A percentile compares a stretch with the other conserved stretches of the same genome.
Conservation (phyloP, 2,797 vertebrate species). For the Clarias laeviceps region DNA sequence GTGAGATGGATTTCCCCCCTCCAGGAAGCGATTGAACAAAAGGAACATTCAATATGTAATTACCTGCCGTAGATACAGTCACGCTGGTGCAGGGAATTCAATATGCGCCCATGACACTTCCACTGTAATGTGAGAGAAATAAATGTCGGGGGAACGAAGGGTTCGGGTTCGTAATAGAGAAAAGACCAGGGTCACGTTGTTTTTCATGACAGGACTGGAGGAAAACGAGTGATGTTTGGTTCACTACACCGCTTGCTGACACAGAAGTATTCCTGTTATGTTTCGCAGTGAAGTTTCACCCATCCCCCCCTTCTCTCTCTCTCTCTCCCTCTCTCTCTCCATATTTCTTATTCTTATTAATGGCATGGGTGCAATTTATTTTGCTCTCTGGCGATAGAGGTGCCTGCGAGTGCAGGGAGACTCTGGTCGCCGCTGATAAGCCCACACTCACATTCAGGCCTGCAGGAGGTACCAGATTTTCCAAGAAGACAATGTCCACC, state of each 20-base stretch:
- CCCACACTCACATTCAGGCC: slow-evolving; percentile 75
- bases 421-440: slow-evolving; percentile 95
- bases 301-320: neutral
- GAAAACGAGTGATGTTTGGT: slow-evolving; percentile 49
- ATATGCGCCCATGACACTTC: slow-evolving; percentile 68
- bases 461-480: slow-evolving; percentile 89
- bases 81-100: slow-evolving; percentile 67
- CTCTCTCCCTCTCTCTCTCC: slow-evolving; percentile 59
- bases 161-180: neutral
- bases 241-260: slow-evolving; percentile 63
- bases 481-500: slow-evolving; percentile 89
- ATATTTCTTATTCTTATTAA: slow-evolving; percentile 95
- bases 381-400: slow-evolving; percentile 91
- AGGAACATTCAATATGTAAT: slow-evolving; percentile 77
- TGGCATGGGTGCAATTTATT: slow-evolving; percentile 94
- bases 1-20: slow-evolving; percentile 72
- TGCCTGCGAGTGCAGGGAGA: slow-evolving; percentile 75
- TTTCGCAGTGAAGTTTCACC: slow-evolving; percentile 69
- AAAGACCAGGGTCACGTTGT: slow-evolving; percentile 57
- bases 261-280: slow-evolving; percentile 64
- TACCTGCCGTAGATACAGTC: slow-evolving; percentile 70
- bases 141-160: slow-evolving; percentile 45
- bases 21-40: slow-evolving; percentile 70
- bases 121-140: slow-evolving; percentile 63
- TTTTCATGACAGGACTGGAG: slow-evolving; percentile 44